phyloP scores from a whole-genome alignment of 2,888 invertebrate genomes.

The Megastigmus dorsalis region DNA sequence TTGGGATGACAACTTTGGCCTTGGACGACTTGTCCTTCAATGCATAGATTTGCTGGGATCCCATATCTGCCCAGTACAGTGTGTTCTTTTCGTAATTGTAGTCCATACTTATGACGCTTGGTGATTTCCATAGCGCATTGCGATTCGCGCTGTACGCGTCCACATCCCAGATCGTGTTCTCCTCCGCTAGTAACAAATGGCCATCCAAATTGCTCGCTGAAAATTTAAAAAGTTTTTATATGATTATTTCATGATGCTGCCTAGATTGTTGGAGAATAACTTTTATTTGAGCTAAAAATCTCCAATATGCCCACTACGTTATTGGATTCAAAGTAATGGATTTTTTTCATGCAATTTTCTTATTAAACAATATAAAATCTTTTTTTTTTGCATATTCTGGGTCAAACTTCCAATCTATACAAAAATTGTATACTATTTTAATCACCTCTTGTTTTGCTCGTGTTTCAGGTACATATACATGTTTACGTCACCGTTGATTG shows the following conservation, averaged over 20 bases:
- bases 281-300: too few species aligned
- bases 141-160: not conserved
- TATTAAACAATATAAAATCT: too few species aligned
- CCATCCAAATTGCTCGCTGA: not conserved
- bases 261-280: too few species aligned
- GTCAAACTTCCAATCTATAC: too few species aligned
- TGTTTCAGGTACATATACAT: too few species aligned
- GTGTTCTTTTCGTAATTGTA: not conserved
- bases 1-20: not conserved
- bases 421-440: not conserved
- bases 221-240: not conserved
- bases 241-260: too few species aligned
- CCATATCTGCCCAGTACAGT: conserved; percentile 23
- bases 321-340: too few species aligned
- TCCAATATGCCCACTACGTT: too few species aligned
- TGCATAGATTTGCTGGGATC: not conserved
- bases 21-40: not conserved
- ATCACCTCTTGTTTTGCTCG: too few species aligned
- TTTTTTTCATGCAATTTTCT: too few species aligned
- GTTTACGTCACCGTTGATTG: too few species aligned
- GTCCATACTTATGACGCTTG: not conserved
- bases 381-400: too few species aligned
- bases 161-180: not conserved
- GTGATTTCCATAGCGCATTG: not conserved
- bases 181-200: not conserved